These are phyloP conservation scores for Melanotus villosus DNA, from an alignment of 2,888 invertebrate species.

Conservation along the genomic window DNA sequence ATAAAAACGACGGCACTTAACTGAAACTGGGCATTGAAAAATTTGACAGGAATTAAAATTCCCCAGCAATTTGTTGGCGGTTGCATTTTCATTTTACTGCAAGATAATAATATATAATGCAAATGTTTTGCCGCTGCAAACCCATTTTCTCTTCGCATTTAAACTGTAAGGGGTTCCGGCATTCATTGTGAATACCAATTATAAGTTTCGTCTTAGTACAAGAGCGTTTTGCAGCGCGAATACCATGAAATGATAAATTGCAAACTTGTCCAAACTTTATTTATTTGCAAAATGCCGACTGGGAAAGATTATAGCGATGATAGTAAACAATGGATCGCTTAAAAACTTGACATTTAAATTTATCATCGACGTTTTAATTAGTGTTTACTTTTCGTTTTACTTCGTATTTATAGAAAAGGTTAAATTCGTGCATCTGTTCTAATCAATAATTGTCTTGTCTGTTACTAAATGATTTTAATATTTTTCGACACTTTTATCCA, in stretches of 20 bases:
- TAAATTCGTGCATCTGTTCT: conserved; percentile 15
- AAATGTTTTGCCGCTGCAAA: background rate
- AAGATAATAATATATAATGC: too few relatives aligned
- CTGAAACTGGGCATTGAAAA: conserved; percentile 39
- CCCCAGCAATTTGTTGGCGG: background rate
- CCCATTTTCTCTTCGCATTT: background rate
- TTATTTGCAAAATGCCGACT: conserved; percentile 8
- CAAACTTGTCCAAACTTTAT: conserved; percentile 3
- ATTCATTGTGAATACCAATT: conserved; percentile 17
- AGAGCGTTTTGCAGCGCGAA: background rate
- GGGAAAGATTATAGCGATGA: conserved; percentile 3
- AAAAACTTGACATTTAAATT: conserved; percentile 37
- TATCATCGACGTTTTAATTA: conserved; percentile 40
- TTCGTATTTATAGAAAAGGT: conserved; percentile 25
- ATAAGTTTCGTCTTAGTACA: conserved; percentile 14
- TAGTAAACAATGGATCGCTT: conserved; percentile 19
- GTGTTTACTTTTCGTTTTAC: conserved; percentile 2
- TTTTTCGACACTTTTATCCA: too few relatives aligned
- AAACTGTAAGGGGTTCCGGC: conserved; percentile 5
- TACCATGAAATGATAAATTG: conserved; percentile 23
- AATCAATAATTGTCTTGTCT: conserved; percentile 9
- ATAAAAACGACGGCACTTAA: conserved; percentile 25
- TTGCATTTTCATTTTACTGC: too few relatives aligned
- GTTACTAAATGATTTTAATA: too few relatives aligned
- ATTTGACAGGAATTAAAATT: conserved; percentile 19